Evolutionary conservation across 2,888 invertebrate genomes (phyloP).

Genomic region (Drosophila picticornis): DNA sequence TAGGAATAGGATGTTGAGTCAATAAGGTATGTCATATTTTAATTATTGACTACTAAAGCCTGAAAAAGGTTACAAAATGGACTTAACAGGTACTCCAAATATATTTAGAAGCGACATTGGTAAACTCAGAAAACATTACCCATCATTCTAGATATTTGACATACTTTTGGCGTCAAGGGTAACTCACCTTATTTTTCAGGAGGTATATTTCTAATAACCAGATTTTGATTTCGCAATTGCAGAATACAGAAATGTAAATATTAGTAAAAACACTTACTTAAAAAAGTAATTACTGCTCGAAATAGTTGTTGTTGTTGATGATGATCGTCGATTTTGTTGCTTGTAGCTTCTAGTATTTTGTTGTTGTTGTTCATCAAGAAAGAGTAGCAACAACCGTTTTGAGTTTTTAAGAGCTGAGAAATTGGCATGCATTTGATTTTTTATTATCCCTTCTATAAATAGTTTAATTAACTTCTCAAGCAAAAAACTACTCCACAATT

Average conservation of each 20-base stretch:
- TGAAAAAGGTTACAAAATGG: too few relatives aligned
- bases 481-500: not conserved
- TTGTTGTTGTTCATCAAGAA: conserved; percentile 57
- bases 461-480: not conserved
- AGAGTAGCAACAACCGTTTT: conserved; percentile 36
- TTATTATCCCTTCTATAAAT: not conserved
- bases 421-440: conserved; percentile 9
- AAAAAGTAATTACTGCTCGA: conserved; percentile 72
- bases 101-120: not conserved
- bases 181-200: not conserved
- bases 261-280: conserved; percentile 21
- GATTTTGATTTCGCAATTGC: too few relatives aligned
- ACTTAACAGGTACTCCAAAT: not conserved
- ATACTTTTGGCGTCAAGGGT: not conserved
- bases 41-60: not conserved
- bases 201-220: not conserved
- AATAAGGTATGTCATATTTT: not conserved
- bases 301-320: conserved; percentile 49
- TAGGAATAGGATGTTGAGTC: too few relatives aligned
- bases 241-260: not conserved
- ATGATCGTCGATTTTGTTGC: conserved; percentile 26
- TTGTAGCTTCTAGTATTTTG: conserved; percentile 63
- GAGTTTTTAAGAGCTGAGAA: conserved; percentile 18
- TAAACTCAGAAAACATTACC: not conserved
- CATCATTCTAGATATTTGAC: not conserved